Evolutionary conservation across 1,140 invertebrate genomes (phyloP).

Genomic region (Heliconius eleuchia): DNA sequence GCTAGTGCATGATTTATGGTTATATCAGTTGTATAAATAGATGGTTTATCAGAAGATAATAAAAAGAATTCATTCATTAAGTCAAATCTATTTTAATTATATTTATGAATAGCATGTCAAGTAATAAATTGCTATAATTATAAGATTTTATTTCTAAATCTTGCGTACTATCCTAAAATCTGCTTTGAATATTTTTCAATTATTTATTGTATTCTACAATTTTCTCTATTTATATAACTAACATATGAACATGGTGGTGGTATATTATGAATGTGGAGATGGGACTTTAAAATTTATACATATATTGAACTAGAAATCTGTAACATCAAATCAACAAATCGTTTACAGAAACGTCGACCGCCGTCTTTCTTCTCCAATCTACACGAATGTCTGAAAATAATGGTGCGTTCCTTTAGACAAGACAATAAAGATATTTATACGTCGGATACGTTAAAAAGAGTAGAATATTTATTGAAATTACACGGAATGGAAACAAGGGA

Average conservation of each 20-base stretch:
- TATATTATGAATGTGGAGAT: slow-evolving; percentile 31
- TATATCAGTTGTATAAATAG: slow-evolving; percentile 21
- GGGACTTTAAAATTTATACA: slow-evolving; percentile 9
- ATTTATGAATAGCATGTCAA: no score
- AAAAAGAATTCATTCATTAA: not conserved
- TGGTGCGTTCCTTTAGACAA: slow-evolving; percentile 94
- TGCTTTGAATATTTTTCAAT: not conserved
- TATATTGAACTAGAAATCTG: not conserved
- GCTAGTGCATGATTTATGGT: slow-evolving; percentile 17
- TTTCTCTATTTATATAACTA: slow-evolving; percentile 29
- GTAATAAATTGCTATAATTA: no score
- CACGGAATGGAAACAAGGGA: slow-evolving; percentile 93
- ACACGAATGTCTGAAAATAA: slow-evolving; percentile 90
- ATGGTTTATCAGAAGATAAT: not conserved
- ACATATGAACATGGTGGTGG: slow-evolving; percentile 38
- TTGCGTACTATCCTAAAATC: not conserved
- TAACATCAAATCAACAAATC: slow-evolving; percentile 46
- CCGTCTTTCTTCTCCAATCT: slow-evolving; percentile 94
- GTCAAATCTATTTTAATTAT: no score
- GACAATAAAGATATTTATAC: slow-evolving; percentile 81
- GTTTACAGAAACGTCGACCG: slow-evolving; percentile 88
- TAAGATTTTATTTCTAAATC: no score
- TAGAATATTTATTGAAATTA: slow-evolving; percentile 87
- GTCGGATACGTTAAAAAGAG: slow-evolving; percentile 84
- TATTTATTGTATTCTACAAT: not conserved